Percentiles rank a stretch among this genome's conserved stretches.
phyloP scores from a whole-genome alignment of 2,888 invertebrate species.

The Parnassius orleans region DNA sequence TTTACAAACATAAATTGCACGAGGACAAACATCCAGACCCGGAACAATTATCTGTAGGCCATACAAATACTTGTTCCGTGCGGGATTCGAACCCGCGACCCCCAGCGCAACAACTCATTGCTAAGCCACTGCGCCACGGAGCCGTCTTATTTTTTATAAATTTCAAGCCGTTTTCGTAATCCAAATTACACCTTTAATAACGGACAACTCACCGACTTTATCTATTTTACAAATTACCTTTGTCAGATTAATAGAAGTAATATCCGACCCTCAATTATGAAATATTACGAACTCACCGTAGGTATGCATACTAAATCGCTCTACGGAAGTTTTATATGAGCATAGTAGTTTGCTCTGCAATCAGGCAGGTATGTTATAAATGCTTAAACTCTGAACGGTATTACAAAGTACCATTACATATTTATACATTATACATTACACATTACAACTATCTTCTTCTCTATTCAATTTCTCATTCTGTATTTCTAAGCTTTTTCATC shows the following conservation, averaged over 20 bases:
- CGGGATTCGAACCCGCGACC: too few relatives aligned
- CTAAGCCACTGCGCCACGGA: too few relatives aligned
- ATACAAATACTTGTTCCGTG: too few relatives aligned
- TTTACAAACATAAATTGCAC: too few relatives aligned
- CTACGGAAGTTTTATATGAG: constrained; percentile 8
- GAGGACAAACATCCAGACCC: too few relatives aligned
- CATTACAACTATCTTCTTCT: not conserved
- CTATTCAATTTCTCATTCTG: not conserved
- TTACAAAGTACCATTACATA: too few relatives aligned
- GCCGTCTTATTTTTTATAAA: too few relatives aligned
- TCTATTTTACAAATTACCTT: not conserved
- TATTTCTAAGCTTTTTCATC: too few relatives aligned
- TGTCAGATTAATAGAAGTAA: constrained; percentile 5
- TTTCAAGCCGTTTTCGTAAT: too few relatives aligned
- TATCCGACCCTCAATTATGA: not conserved
- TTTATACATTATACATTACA: not conserved
- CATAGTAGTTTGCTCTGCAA: constrained; percentile 2
- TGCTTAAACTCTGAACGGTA: too few relatives aligned
- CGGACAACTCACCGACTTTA: not conserved
- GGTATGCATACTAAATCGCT: constrained; percentile 5
- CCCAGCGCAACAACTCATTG: too few relatives aligned
- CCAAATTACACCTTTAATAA: not conserved
- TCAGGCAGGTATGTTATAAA: not conserved
- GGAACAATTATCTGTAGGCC: too few relatives aligned
- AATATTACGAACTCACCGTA: constrained; percentile 3